Percentiles rank a stretch among this genome's conserved stretches.
phyloP scores from a whole-genome alignment of 2,888 invertebrate genomes.

The Anagyrus pseudococci region DNA sequence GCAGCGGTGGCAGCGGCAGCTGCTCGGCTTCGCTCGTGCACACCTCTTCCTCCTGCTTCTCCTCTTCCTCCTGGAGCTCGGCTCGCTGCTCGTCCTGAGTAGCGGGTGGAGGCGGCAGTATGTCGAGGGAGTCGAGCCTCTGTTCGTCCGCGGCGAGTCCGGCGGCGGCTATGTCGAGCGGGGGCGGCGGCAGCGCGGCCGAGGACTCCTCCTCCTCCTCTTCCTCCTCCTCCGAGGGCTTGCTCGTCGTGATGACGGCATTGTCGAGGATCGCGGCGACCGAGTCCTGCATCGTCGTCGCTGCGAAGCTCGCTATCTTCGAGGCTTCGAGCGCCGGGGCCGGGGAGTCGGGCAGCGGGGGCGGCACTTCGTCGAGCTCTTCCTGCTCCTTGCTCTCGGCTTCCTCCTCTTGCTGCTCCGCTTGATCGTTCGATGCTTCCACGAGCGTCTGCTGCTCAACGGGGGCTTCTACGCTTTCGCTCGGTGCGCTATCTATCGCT shows the following conservation, averaged over 20 bases:
- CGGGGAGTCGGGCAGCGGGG: conserved; percentile 48
- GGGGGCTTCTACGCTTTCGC: too few species aligned
- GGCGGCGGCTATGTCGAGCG: too few species aligned
- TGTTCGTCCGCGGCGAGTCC: not conserved
- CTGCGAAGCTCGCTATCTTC: conserved; percentile 40
- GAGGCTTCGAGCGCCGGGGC: conserved; percentile 37
- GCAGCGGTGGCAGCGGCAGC: conserved; percentile 43
- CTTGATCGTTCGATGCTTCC: too few species aligned
- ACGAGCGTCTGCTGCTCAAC: too few species aligned
- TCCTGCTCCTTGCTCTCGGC: conserved; percentile 22
- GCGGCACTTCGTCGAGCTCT: conserved; percentile 43
- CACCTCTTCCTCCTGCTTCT: too few species aligned
- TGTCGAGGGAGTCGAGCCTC: conserved; percentile 15
- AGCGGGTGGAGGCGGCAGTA: conserved; percentile 4
- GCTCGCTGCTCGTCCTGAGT: conserved; percentile 24
- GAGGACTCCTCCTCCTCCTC: not conserved
- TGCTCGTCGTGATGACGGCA: conserved; percentile 5
- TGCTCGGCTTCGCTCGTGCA: too few species aligned
- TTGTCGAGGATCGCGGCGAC: conserved; percentile 16
- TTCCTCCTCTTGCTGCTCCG: conserved; percentile 14
- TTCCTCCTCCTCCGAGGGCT: conserved; percentile 32
- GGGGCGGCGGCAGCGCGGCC: not conserved
- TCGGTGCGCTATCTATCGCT: too few species aligned
- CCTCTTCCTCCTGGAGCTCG: conserved; percentile 23
- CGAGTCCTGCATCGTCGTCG: conserved; percentile 31